A percentile compares a stretch with the other conserved stretches of the same genome.
phyloP scores from a whole-genome alignment of 2,888 invertebrate species.

The Diarsia mendica region DNA sequence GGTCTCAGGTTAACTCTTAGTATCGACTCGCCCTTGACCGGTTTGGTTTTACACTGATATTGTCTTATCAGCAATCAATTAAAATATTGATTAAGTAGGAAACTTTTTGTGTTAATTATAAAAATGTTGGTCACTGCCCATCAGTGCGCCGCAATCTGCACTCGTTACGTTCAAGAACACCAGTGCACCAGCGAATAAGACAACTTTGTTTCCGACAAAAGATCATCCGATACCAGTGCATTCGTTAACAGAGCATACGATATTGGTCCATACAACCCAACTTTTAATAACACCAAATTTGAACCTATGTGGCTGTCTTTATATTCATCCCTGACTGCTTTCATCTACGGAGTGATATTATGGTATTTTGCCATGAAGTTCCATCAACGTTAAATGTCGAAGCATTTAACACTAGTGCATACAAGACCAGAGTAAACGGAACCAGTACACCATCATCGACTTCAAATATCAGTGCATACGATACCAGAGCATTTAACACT shows the following conservation, averaged over 20 bases:
- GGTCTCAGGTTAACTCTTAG: neutral
- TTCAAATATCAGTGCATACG: neutral
- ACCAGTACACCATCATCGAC: neutral
- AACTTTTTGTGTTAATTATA: neutral
- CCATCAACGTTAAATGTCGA: neutral
- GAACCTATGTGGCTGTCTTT: too few relatives aligned
- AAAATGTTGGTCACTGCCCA: neutral
- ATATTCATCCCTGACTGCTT: neutral
- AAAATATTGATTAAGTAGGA: neutral
- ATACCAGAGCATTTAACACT: neutral
- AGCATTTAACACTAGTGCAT: too few relatives aligned
- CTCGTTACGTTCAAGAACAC: too few relatives aligned
- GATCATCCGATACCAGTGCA: neutral
- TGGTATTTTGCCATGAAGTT: neutral
- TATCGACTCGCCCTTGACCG: neutral
- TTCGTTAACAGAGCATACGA: neutral
- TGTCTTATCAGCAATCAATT: neutral
- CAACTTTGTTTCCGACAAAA: neutral
- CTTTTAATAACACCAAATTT: neutral
- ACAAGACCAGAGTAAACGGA: too few relatives aligned
- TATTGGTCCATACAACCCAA: neutral
- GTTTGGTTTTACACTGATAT: neutral
- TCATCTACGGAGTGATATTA: neutral
- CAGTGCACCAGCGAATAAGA: too few relatives aligned
- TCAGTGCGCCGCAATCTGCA: too few relatives aligned